Base-by-base conservation (phyloP, 2,888 invertebrate genomes). In the Apodemia duryi region DNA sequence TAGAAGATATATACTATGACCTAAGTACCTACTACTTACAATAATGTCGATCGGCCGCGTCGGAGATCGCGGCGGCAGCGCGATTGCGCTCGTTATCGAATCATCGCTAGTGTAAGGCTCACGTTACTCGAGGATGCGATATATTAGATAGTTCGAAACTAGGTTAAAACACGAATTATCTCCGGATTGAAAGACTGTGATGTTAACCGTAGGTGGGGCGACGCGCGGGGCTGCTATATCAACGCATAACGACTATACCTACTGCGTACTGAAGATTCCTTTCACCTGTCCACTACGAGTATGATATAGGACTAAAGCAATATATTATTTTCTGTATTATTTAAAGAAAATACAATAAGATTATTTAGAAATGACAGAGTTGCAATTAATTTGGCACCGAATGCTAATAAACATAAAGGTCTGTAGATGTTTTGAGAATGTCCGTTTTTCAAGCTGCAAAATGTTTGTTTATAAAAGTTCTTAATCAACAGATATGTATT, bases 1-100 rank as follows among this genome's bases (percentile, higher is more conserved):
- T 72, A 73, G 69, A 74, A 64, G 67, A 70, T 69, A 67, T 68
- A 70, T 73, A 35, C 0, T 6, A 35, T 35, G 6, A 5, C 1
- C 1, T 32, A 32, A 21, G 2, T 32, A 35, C 5, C 3, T 67
- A 51, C 52, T 43, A 46, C 29, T 38, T 60, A 28, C n/a, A 54
- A 46, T 41, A 51, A 21, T 63, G 10, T 41, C 66, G 63, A 57
- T 63, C 46, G 46, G 63, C 46, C 46, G 62, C 63, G 54, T 35
- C 46, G 43, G 13, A 54, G 43, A 49, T 11, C 41, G 69, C 67
- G 51, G 62, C 67, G 67, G 1, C 67, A 35, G 62, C 65, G 63
- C 61, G 65, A 49, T 69, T 64, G 66, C 63, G 65, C 32, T 32
- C 11, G 49, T n/a, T 10, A 46, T n/a, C 11, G 21, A 2, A 35